phyloP scores from a whole-genome alignment of 2,113 vertebrate species.

The Sebastes schlegelii region DNA sequence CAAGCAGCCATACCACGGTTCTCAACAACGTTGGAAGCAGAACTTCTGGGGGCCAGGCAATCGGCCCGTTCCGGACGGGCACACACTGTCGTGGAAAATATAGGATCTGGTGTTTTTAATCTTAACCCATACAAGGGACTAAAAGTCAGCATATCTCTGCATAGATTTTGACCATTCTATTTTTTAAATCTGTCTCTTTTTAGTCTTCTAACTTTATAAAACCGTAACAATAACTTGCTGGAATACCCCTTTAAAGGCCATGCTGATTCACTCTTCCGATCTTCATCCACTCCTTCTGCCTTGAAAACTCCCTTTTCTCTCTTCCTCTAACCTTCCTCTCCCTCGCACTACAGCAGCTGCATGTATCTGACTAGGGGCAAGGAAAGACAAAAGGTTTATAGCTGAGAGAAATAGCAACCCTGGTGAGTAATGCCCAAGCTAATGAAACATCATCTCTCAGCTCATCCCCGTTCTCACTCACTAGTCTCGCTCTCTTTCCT shows the following conservation, averaged over 20 bases:
- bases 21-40: too few relatives aligned
- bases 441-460: conserved; percentile 71
- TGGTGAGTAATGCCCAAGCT: conserved; percentile 69
- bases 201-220: not conserved
- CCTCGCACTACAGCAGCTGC: not conserved
- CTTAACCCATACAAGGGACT: not conserved
- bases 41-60: too few relatives aligned
- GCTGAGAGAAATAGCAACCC: conserved; percentile 55
- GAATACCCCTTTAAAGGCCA: not conserved
- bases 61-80: too few relatives aligned
- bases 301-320: conserved; percentile 5
- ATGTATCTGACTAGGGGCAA: conserved; percentile 17
- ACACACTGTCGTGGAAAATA: not conserved
- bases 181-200: not conserved
- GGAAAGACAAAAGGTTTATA: conserved; percentile 55
- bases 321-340: not conserved
- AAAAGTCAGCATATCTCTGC: not conserved
- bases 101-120: not conserved
- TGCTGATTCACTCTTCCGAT: conserved; percentile 15
- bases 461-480: conserved; percentile 38
- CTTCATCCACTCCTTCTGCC: not conserved
- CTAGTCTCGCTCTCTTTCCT: conserved; percentile 31
- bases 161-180: not conserved
- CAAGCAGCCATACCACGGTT: too few relatives aligned
- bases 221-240: not conserved